These are phyloP conservation scores for Arbacia lixula DNA, from an alignment of 53 echinoderm and acorn worm species.

Conservation along the genomic window DNA sequence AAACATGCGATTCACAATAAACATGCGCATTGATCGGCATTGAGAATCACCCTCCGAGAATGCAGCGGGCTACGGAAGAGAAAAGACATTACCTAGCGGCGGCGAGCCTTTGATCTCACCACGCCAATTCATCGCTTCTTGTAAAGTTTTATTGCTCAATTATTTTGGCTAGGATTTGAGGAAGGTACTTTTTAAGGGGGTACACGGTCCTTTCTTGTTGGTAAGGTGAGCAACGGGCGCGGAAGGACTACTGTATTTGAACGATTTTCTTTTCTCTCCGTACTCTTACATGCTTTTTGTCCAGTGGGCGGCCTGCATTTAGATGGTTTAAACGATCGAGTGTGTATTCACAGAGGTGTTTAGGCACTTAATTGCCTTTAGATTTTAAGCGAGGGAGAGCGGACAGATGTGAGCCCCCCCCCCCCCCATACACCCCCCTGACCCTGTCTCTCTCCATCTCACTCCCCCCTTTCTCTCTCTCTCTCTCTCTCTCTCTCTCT, in stretches of 20 bases:
- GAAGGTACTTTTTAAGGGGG: constrained; percentile 22
- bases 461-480: too few species aligned
- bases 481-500: too few species aligned
- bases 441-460: too few species aligned
- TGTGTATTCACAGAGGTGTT: constrained; percentile 46
- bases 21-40: constrained; percentile 56
- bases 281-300: too few species aligned
- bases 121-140: constrained; percentile 51
- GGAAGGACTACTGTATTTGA: constrained; percentile 49
- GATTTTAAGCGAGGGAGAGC: neutral
- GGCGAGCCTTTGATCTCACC: constrained; percentile 48
- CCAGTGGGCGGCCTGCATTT: constrained; percentile 3
- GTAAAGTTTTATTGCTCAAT: constrained; percentile 62
- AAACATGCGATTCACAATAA: constrained; percentile 49
- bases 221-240: constrained; percentile 29
- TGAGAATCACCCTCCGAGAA: constrained; percentile 32
- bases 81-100: constrained; percentile 59
- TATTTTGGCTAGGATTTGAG: constrained; percentile 56
- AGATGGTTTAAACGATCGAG: constrained; percentile 6
- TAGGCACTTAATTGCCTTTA: constrained; percentile 37
- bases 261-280: constrained; percentile 25
- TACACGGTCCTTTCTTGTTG: neutral
- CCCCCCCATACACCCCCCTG: too few species aligned
- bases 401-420: neutral
- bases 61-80: constrained; percentile 14